Conservation (phyloP, 1,140 invertebrate genomes). For the Triops longicaudatus region DNA sequence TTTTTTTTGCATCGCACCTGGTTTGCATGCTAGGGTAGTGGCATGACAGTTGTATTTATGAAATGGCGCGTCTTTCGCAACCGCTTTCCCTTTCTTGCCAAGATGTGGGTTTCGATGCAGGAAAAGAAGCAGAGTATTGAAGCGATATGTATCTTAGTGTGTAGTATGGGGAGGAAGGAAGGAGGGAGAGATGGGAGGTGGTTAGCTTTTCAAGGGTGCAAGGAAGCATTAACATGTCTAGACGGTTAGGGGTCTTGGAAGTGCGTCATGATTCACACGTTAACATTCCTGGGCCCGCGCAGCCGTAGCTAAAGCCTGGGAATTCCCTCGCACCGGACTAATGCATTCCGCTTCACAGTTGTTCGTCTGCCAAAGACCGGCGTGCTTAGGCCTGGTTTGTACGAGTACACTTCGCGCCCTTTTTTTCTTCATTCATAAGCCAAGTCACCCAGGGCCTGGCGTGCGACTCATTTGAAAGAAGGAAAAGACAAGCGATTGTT, state of each 20-base stretch:
- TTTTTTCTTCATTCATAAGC: conserved; percentile 6
- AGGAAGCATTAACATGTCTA: neutral
- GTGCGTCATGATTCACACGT: neutral
- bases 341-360: neutral
- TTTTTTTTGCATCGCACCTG: no score
- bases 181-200: neutral
- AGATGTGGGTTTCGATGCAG: no score
- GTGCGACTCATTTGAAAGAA: no score
- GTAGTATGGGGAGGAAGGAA: neutral
- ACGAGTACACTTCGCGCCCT: neutral
- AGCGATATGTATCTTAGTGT: neutral
- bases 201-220: neutral
- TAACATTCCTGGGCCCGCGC: neutral
- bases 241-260: neutral
- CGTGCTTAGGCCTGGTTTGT: neutral
- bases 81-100: no score
- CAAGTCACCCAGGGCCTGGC: no score
- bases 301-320: neutral
- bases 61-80: no score
- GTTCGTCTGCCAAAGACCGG: neutral
- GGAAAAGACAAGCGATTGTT: neutral
- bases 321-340: neutral
- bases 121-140: no score
- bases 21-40: no score
- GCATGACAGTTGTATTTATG: no score